Evolutionary conservation across 2,797 vertebrate genomes (phyloP), one percentile per base, ranked within the genome.

Genomic region (Myioborus miniatus): DNA sequence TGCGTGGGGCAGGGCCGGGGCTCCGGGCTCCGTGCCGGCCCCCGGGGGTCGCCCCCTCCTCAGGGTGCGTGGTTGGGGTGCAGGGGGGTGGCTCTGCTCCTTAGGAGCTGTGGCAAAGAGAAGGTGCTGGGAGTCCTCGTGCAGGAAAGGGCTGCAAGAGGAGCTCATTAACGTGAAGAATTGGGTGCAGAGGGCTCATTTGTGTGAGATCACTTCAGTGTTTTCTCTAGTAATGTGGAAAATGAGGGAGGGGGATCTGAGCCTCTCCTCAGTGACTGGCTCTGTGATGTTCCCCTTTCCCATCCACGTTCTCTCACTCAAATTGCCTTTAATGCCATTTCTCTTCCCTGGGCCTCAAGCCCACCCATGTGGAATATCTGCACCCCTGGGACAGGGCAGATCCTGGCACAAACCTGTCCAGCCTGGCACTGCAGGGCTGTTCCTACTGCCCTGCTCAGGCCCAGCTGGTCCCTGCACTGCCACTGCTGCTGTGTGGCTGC

Each of bases 151-250:
- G 79, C 89, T 77, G 84, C 70, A 16, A 71, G 87, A 63, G 83
- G 75, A 97, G 94, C 78, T 96, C 93, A 64, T 95, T 94, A 91
- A 68, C 52, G 79, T 71, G 90, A 93, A 58, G 58, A 83, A 92
- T 85, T 32, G 87, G 52, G 74, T 93, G 90, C 86, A 77, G 56
- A 68, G 92, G 94, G 83, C 92, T 94, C 93, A 55, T 96, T 93
- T 92, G 78, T 89, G 75, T 89, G 93, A 19, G 68, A 87, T 8
- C 63, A 36, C 75, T n/a, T 87, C 94, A 3, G 49, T 64, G 83
- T 68, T 93, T 80, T 77, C 50, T 64, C 71, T 78, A 30, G 64
- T 83, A 71, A 87, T 80, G 76, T 68, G 50, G 70, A 34, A 83
- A 89, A 93, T 15, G 83, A 90, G 87, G 49, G 67, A 67, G 87